These are phyloP conservation scores for Anniella stebbinsi DNA, from an alignment of 2,797 vertebrate genomes.

Conservation along the genomic window DNA sequence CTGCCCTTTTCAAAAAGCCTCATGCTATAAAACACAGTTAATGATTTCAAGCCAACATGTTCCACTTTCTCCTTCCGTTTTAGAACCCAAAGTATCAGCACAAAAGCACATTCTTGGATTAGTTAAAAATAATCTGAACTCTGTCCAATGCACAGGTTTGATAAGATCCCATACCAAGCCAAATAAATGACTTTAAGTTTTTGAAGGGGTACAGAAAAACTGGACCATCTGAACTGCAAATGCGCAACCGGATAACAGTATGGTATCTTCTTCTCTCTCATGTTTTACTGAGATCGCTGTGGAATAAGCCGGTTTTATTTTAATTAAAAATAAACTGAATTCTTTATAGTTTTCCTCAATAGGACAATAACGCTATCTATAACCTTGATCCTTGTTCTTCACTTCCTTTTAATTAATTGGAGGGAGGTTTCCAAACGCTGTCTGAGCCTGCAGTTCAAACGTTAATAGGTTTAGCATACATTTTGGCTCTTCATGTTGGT, in stretches of 20 bases:
- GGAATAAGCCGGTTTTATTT: neutral
- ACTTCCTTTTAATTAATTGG: conserved; percentile 28
- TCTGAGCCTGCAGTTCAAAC: conserved; percentile 43
- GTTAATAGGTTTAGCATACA: conserved; percentile 14
- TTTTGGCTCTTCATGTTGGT: neutral
- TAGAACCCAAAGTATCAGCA: conserved; percentile 23
- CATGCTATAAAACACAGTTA: conserved; percentile 1
- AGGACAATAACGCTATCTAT: conserved; percentile 30
- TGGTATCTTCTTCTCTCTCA: conserved; percentile 17
- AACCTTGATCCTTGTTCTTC: neutral
- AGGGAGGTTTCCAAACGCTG: conserved; percentile 41
- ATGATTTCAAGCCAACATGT: conserved; percentile 37
- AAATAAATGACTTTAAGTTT: neutral
- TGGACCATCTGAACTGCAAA: neutral
- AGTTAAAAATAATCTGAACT: neutral
- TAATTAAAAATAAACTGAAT: neutral
- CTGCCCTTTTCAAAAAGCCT: conserved; percentile 50
- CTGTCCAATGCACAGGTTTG: conserved; percentile 22
- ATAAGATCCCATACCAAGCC: conserved; percentile 13
- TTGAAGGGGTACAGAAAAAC: conserved; percentile 22
- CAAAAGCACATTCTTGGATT: conserved; percentile 1
- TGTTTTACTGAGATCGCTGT: conserved; percentile 24
- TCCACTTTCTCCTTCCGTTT: conserved; percentile 28
- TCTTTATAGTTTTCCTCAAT: conserved; percentile 20
- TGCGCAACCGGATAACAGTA: neutral